Percentiles rank a stretch among this genome's conserved stretches.
These are phyloP conservation scores for Malacoctenus gilli DNA, from an alignment of 2,797 vertebrate genomes.

Conservation along the genomic window DNA sequence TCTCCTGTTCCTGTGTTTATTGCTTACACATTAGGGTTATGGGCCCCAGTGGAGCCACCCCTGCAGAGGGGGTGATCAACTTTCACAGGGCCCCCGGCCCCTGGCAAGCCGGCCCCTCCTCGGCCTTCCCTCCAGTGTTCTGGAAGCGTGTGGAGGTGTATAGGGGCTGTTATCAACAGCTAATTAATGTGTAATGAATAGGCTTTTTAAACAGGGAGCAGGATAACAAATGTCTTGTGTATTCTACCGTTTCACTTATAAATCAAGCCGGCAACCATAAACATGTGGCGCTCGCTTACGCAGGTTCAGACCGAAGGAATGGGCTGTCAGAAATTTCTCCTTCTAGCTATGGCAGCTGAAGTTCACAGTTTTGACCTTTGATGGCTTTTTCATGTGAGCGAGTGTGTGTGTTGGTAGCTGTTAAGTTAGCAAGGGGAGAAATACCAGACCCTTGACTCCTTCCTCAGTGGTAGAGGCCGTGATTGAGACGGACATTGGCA, in stretches of 20 bases:
- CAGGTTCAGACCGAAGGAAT: conserved; percentile 34
- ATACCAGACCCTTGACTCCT: conserved; percentile 35
- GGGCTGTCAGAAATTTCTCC: conserved; percentile 37
- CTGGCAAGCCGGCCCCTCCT: conserved; percentile 25
- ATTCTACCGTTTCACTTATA: conserved; percentile 57
- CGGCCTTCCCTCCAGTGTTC: conserved; percentile 47
- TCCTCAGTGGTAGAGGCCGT: conserved; percentile 1
- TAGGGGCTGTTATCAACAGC: conserved; percentile 65
- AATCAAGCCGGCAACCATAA: conserved; percentile 62
- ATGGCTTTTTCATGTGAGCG: conserved; percentile 11
- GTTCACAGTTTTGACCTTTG: conserved; percentile 46
- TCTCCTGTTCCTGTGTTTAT: conserved; percentile 57
- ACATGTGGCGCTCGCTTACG: no score
- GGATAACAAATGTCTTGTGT: conserved; percentile 66
- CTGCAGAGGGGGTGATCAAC: conserved; percentile 32
- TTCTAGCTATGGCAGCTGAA: conserved; percentile 22
- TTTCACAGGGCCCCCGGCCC: conserved; percentile 30
- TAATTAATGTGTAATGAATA: conserved; percentile 77
- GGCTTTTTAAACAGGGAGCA: conserved; percentile 55
- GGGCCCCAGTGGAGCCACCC: conserved; percentile 25
- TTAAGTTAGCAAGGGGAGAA: not conserved
- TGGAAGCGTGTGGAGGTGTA: conserved; percentile 37
- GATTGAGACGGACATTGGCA: conserved; percentile 36
- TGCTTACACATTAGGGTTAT: conserved; percentile 33
- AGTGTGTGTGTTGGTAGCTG: not conserved